phyloP scores from a whole-genome alignment of 2,113 vertebrate species.

The Dicerorhinus sumatrensis region DNA sequence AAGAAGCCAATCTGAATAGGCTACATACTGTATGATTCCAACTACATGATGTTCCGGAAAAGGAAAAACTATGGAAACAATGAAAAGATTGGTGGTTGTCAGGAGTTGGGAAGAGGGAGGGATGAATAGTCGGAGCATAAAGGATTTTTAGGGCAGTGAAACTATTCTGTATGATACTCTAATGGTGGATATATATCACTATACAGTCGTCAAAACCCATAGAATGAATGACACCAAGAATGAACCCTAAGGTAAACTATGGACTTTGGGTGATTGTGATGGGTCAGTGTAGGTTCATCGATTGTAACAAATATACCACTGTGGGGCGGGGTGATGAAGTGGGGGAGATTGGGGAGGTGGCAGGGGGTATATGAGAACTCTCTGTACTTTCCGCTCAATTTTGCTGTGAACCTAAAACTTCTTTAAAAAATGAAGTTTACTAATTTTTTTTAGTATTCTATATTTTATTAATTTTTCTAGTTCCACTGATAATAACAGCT shows the following conservation, averaged over 20 bases:
- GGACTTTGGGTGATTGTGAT: background rate
- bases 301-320: background rate
- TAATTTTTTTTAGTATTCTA: background rate
- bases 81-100: background rate
- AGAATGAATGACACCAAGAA: background rate
- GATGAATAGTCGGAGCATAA: background rate
- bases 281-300: background rate
- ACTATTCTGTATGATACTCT: background rate
- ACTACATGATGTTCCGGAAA: background rate
- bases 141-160: background rate
- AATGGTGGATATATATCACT: background rate
- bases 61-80: background rate
- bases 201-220: background rate
- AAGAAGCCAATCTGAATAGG: background rate
- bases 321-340: background rate
- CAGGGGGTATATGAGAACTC: background rate
- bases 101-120: background rate
- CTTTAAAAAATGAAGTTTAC: background rate
- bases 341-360: no score
- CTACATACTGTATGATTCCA: background rate
- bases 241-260: background rate
- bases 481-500: no score
- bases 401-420: background rate
- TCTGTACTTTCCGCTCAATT: background rate
- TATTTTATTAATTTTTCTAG: no score